Evolutionary conservation across 2,888 invertebrate species (phyloP), one percentile per base, ranked within the genome.

Genomic region (Trissolcus japonicus): DNA sequence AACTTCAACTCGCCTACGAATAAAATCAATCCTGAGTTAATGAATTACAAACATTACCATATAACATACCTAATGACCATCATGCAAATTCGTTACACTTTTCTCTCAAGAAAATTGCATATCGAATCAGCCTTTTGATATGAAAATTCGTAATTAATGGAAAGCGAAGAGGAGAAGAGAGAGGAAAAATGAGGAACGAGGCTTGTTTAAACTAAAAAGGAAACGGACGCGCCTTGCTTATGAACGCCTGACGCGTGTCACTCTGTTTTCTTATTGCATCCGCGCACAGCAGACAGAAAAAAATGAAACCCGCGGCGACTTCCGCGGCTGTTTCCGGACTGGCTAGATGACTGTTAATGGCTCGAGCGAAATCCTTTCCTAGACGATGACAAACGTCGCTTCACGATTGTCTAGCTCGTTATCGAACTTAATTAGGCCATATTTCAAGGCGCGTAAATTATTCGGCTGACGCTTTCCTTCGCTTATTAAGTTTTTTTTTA

Each of bases 301-400:
- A 81, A 60, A 66, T 77, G 76, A 67, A 56, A 55, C 66, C 59
- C 79, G 79, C 80, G 79, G 81, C 80, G 83, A 83, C 83, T 82
- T 81, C 79, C 62, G 80, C 79, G 62, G 80, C 77, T 74, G 77
- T 77, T 83, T 83, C 83, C 83, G 82, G 81, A 79, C 80, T 78
- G 35, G 17, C 17, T 19, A 25, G n/a, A 48, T 48, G 80, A 80
- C 62, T 81, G 75, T 75, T 69, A 69, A 68, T 68, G 50, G 11
- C 57, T 14, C 57, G 35, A 40, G 57, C 40, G 14, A 56, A 69
- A 50, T 43, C 29, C 14, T 19, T 56, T 50, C 25, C 35, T 48
- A 2, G 29, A 11, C 46, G 14, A 13, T 51, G 19, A 51, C 25
- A 19, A 63, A 54, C 6, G 40, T 35, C 14, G 17, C 19, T n/a